phyloP scores from a whole-genome alignment of 2,888 invertebrate species.

The Philonicus albiceps region DNA sequence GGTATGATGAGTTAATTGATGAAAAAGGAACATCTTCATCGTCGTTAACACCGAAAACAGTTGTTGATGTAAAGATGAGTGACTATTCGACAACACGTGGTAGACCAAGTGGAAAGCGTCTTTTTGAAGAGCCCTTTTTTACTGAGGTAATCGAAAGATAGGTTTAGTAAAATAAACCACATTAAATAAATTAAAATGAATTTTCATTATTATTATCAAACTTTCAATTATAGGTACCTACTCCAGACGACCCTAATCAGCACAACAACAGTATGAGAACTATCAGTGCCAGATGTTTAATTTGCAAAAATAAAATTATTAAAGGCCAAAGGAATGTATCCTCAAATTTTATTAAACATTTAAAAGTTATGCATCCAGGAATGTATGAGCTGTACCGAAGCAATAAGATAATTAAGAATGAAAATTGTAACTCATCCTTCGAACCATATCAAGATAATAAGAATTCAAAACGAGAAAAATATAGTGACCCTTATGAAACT shows the following conservation, averaged over 20 bases:
- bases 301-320: conserved; percentile 3
- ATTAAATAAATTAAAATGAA: not conserved
- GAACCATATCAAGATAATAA: not conserved
- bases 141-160: not conserved
- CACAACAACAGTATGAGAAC: not conserved
- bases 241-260: not conserved
- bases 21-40: not conserved
- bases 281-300: not conserved
- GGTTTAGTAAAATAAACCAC: not conserved
- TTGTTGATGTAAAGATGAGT: not conserved
- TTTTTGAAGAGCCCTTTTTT: not conserved
- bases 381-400: not conserved
- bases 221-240: not conserved
- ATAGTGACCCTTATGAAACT: not conserved
- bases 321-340: conserved; percentile 3
- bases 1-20: not conserved
- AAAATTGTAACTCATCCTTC: not conserved
- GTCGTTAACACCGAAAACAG: not conserved
- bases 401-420: not conserved
- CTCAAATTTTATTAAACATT: conserved; percentile 11
- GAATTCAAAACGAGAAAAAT: not conserved
- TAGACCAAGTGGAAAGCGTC: not conserved
- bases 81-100: not conserved
- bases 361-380: not conserved
- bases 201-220: not conserved